Percentiles rank a stretch among this genome's conserved stretches.
phyloP scores from a whole-genome alignment of 1,140 invertebrate species.

The Bombus cullumanus region DNA sequence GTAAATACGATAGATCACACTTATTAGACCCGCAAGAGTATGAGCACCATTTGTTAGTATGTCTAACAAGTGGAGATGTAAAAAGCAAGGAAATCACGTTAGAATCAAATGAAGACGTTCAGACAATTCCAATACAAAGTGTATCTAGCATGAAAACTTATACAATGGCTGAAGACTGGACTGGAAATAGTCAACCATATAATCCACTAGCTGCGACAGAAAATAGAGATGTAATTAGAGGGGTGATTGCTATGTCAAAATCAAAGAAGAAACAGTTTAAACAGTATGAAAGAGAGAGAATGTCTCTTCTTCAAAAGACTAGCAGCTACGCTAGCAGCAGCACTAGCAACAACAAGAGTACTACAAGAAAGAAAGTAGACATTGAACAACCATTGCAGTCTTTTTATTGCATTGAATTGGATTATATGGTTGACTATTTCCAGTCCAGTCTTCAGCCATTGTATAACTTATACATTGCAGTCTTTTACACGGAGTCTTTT shows the following conservation, averaged over 20 bases:
- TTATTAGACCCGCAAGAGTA: background rate
- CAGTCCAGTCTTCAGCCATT: too few relatives aligned
- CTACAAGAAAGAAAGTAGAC: background rate
- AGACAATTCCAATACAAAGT: background rate
- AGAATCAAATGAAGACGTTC: background rate
- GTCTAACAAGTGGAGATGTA: slow-evolving; percentile 6
- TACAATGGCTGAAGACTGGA: background rate
- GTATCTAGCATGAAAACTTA: rapidly evolving
- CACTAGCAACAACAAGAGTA: background rate
- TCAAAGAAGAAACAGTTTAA: slow-evolving; percentile 29
- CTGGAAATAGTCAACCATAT: slow-evolving; percentile 1
- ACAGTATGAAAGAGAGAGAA: slow-evolving; percentile 21
- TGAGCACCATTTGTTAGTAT: slow-evolving; percentile 30
- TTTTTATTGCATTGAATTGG: too few relatives aligned
- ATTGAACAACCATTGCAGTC: slow-evolving; percentile 1
- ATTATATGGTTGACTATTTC: too few relatives aligned
- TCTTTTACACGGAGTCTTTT: too few relatives aligned
- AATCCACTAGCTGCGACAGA: slow-evolving; percentile 6
- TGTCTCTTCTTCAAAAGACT: background rate
- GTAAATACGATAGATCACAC: slow-evolving; percentile 22
- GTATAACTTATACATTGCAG: too few relatives aligned
- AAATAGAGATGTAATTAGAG: slow-evolving; percentile 16
- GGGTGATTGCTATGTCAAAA: slow-evolving; percentile 26
- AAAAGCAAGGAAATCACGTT: background rate
- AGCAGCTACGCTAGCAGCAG: rapidly evolving